phyloP scores from a whole-genome alignment of 2,797 vertebrate genomes.

The Sphaeramia orbicularis region DNA sequence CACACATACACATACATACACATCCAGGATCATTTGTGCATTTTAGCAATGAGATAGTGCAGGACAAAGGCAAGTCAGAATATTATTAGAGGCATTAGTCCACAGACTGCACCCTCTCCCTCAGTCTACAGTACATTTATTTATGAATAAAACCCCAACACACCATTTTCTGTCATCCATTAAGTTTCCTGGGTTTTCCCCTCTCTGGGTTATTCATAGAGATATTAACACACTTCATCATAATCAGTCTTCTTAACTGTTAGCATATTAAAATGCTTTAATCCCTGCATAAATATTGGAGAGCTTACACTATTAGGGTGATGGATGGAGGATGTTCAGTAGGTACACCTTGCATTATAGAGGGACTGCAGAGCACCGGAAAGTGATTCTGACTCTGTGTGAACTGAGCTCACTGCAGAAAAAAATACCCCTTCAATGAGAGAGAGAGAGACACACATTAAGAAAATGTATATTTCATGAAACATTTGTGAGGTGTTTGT shows the following conservation, averaged over 20 bases:
- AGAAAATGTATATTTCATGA: neutral
- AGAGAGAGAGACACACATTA: neutral
- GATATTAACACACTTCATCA: slow-evolving; percentile 66
- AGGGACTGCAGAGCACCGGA: slow-evolving; percentile 29
- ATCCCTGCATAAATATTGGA: slow-evolving; percentile 69
- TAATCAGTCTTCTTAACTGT: slow-evolving; percentile 66
- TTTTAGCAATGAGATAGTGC: slow-evolving; percentile 7
- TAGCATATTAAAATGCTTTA: slow-evolving; percentile 69
- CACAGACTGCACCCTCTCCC: slow-evolving; percentile 6
- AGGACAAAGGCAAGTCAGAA: slow-evolving; percentile 20
- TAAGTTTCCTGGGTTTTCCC: slow-evolving; percentile 27
- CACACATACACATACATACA: neutral
- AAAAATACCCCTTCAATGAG: neutral
- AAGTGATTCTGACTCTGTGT: slow-evolving; percentile 1
- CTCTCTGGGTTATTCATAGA: slow-evolving; percentile 30
- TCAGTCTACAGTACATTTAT: slow-evolving; percentile 20
- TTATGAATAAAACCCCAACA: slow-evolving; percentile 52
- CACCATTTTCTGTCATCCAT: slow-evolving; percentile 46
- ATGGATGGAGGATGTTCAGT: slow-evolving; percentile 48
- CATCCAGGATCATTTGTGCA: slow-evolving; percentile 15
- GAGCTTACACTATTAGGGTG: slow-evolving; percentile 57
- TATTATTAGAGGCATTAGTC: slow-evolving; percentile 32
- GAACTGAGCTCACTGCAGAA: neutral
- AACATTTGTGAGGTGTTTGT: too few species aligned
- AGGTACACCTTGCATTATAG: slow-evolving; percentile 33